phyloP scores from a whole-genome alignment of 2,113 vertebrate genomes.

The Dipodomys spectabilis region DNA sequence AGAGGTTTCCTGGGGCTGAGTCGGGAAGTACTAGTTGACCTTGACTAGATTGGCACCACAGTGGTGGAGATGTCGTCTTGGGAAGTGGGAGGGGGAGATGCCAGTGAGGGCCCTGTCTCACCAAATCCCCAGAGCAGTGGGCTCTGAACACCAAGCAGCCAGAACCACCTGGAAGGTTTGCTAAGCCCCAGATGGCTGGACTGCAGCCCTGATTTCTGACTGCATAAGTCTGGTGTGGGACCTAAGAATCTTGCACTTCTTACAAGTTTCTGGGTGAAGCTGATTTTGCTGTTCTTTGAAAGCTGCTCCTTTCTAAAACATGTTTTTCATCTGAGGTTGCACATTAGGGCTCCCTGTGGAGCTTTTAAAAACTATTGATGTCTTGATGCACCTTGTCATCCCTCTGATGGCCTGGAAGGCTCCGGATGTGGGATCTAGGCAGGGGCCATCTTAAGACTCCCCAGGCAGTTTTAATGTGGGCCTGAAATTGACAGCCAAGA shows the following conservation, averaged over 20 bases:
- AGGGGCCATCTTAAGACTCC: neutral
- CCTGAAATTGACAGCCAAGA: neutral
- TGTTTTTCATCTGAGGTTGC: constrained; percentile 1
- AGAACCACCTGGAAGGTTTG: neutral
- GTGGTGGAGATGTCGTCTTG: neutral
- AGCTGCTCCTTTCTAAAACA: neutral
- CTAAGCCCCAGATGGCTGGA: neutral
- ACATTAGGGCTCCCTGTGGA: neutral
- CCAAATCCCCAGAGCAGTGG: neutral
- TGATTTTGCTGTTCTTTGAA: neutral
- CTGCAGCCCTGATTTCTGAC: neutral
- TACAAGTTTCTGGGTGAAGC: neutral
- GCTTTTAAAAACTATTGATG: neutral
- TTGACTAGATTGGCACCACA: neutral
- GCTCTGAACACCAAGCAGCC: neutral
- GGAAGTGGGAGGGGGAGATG: neutral
- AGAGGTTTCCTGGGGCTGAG: neutral
- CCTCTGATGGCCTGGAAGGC: neutral
- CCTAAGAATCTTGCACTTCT: neutral
- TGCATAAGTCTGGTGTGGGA: neutral
- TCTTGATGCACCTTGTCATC: neutral
- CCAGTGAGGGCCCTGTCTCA: neutral
- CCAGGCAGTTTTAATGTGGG: neutral
- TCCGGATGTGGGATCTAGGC: neutral
- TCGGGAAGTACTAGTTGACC: neutral